Evolutionary conservation across 1,140 invertebrate genomes (phyloP).

Genomic region (Anastrepha ludens): DNA sequence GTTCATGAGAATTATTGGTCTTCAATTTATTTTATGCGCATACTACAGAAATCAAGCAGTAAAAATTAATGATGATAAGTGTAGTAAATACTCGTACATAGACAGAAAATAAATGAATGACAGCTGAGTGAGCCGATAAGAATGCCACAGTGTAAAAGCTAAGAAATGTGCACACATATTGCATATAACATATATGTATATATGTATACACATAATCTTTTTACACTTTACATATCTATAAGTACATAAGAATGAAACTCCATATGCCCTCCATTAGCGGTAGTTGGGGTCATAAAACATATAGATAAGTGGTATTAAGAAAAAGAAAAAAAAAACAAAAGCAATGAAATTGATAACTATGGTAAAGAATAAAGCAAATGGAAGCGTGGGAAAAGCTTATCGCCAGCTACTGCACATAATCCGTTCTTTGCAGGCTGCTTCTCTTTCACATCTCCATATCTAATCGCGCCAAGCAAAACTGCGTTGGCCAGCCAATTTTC

Average conservation of each 20-base stretch:
- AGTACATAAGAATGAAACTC: background rate
- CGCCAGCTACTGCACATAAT: background rate
- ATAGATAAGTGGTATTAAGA: background rate
- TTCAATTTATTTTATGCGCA: background rate
- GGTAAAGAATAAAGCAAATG: conserved; percentile 36
- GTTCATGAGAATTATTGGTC: background rate
- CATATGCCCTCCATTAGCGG: background rate
- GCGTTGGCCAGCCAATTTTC: background rate
- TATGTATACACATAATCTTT: background rate
- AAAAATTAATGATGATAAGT: conserved; percentile 15
- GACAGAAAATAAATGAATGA: conserved; percentile 32
- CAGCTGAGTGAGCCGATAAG: background rate
- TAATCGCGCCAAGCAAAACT: background rate
- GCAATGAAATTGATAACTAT: background rate
- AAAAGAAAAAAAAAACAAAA: background rate
- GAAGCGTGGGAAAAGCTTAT: conserved; percentile 49
- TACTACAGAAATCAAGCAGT: background rate
- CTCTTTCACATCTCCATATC: background rate
- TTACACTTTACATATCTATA: background rate
- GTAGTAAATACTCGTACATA: background rate
- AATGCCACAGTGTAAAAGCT: background rate
- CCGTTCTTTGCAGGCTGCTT: background rate
- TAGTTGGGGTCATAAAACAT: conserved; percentile 42
- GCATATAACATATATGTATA: background rate
- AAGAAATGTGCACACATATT: background rate